Evolutionary conservation across 2,113 vertebrate species (phyloP), one percentile per base, ranked within the genome.

Genomic region (Vidua chalybeata): DNA sequence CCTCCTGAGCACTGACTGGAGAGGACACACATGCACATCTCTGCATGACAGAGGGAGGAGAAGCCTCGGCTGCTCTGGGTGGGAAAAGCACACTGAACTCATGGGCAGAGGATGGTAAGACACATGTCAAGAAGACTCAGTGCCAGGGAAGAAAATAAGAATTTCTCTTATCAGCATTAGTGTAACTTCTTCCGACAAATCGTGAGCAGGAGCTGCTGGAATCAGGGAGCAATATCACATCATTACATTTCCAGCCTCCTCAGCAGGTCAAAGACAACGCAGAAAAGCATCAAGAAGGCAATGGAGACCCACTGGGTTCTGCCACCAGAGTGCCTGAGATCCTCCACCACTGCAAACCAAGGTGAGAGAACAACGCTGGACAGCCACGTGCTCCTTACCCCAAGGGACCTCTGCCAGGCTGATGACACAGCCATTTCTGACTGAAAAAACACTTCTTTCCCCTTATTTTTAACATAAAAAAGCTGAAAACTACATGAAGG

Each of bases 21-120:
- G 43, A 31, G 35, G 24, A n/a, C 2, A 26, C 2, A 11, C 10
- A 0, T 0, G 5, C 37, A 18, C 2, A 1, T 6, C 27, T 13
- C 59, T 31, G 68, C 51, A 15, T 2, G 3, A 21, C 24, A 55
- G 18, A 23, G 33, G 15, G 39, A 72, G 48, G 54, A 4, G 7
- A 71, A 59, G 43, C 43, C 61, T 46, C 0, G 0, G 51, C 56
- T 56, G 72, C 14, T 37, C 77, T 45, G 15, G 9, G 11, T 21
- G 46, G 58, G 66, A 64, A 61, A 63, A 76, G 71, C 61, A 63
- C 27, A 10, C 39, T 9, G 31, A 52, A 21, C 54, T 33, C 5
- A 69, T 0, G 46, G 87, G 74, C 67, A 82, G 30, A 43, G 27
- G 45, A 81, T 4, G n/a, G 6, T 19, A 68, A 75, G 62, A 63